These are phyloP conservation scores for Antechinus flavipes DNA, from an alignment of 2,113 vertebrate species.

Conservation along the genomic window DNA sequence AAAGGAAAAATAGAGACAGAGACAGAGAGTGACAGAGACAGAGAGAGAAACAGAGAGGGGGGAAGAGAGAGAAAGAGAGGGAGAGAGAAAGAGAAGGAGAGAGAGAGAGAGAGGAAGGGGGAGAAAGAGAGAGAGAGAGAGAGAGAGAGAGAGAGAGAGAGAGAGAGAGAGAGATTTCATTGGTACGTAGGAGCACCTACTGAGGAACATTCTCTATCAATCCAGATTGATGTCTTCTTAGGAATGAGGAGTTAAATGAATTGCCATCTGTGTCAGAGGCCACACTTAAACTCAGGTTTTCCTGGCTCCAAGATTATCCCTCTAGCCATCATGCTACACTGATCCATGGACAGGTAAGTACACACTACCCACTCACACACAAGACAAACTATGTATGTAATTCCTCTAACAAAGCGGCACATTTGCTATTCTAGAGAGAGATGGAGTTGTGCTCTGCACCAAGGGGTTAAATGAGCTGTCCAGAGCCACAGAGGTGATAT, in stretches of 20 bases:
- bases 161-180: background rate
- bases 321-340: background rate
- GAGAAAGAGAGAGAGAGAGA: too few relatives aligned
- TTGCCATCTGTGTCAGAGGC: background rate
- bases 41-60: too few relatives aligned
- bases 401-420: background rate
- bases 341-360: background rate
- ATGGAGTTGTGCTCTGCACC: background rate
- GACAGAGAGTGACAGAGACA: too few relatives aligned
- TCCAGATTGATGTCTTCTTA: background rate
- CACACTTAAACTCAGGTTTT: background rate
- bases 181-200: background rate
- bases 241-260: background rate
- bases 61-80: too few relatives aligned
- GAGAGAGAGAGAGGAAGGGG: too few relatives aligned
- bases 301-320: background rate
- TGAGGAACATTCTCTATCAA: background rate
- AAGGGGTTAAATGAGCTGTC: background rate
- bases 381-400: background rate
- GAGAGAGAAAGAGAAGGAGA: too few relatives aligned
- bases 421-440: background rate
- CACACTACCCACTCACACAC: background rate
- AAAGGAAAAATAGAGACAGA: too few relatives aligned
- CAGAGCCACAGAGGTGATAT: background rate
- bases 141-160: background rate